Base-by-base conservation (phyloP, 1,140 invertebrate species). In the Dryas iulia region DNA sequence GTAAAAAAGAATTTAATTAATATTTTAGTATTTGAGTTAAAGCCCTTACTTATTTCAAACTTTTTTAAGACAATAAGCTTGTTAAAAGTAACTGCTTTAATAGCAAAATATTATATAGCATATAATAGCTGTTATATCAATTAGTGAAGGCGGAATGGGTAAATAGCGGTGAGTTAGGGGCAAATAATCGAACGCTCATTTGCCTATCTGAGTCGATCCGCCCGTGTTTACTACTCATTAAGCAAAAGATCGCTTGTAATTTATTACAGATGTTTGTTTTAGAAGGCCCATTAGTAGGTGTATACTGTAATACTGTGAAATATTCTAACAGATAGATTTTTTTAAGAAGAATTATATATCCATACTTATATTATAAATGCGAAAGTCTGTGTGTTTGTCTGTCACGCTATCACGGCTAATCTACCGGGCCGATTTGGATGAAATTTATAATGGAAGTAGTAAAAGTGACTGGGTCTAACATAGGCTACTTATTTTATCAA, bases 211-310 rank as follows among this genome's bases (percentile, higher is more conserved):
- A 47, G 54, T 75, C 74, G 67, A 69, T 56, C 69, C 73, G 39
- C 14, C 73, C 24, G 56, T 89, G 83, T 89, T 89, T 89, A 89
- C 86, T 84, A 83, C 79, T 87, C 84, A 87, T 89, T 89, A 87
- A 74, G 73, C 82, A 69, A 71, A 81, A 83, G 82, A 84, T 78
- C 72, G 30, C 47, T 18, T 31, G 26, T 65, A 59, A 63, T 63
- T 21, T 31, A 31, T 63, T 53, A 65, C 18, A 70, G 39, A 70
- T 60, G 47, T 64, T 52, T 59, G 18, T 63, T 69, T 53, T 59
- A 4, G 24, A 12, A 25, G 18, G 53, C 12, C 53, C 53, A 25
- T 26, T 26, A 56, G 24, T n/a, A n/a, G n/a, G n/a, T n/a, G n/a
- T n/a, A n/a, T n/a, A n/a, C n/a, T n/a, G 23, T 56, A n/a, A 25